Evolutionary conservation across 1,140 invertebrate species (phyloP).

Genomic region (Melipona quadrifasciata): DNA sequence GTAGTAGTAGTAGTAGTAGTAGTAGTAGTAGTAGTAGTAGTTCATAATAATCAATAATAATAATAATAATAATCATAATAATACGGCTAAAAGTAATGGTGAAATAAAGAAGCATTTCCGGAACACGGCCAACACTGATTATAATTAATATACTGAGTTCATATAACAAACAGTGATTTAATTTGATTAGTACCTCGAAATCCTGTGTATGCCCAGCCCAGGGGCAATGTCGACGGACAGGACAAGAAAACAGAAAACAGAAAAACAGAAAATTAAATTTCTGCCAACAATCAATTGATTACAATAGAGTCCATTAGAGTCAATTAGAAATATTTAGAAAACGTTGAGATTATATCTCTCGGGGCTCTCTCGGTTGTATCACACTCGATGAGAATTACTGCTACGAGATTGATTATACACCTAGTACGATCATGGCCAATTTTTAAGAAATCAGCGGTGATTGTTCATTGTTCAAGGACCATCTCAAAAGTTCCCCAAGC

Average conservation of each 20-base stretch:
- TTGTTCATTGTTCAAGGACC: conserved; percentile 89
- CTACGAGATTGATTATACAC: conserved; percentile 46
- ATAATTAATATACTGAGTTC: conserved; percentile 78
- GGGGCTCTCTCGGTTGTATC: not conserved
- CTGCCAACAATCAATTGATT: conserved; percentile 48
- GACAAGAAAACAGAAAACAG: conserved; percentile 80
- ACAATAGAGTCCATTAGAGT: conserved; percentile 42
- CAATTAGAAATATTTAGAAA: conserved; percentile 36
- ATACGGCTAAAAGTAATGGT: conserved; percentile 67
- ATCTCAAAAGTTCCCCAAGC: conserved; percentile 97
- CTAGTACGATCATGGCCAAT: conserved; percentile 62
- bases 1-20: conserved; percentile 3
- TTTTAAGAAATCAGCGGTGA: conserved; percentile 23
- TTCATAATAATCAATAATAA: no score
- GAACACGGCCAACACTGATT: conserved; percentile 79
- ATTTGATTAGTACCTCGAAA: conserved; percentile 81
- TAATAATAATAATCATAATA: conserved; percentile 44
- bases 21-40: conserved; percentile 39
- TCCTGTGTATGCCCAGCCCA: conserved; percentile 81
- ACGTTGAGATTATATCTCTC: not conserved
- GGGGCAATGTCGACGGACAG: conserved; percentile 80
- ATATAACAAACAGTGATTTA: conserved; percentile 75
- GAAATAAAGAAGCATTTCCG: conserved; percentile 77
- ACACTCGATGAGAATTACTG: conserved; percentile 22
- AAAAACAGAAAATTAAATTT: conserved; percentile 78